phyloP scores from a whole-genome alignment of 2,113 vertebrate species.

The Eulacestoma nigropectus region DNA sequence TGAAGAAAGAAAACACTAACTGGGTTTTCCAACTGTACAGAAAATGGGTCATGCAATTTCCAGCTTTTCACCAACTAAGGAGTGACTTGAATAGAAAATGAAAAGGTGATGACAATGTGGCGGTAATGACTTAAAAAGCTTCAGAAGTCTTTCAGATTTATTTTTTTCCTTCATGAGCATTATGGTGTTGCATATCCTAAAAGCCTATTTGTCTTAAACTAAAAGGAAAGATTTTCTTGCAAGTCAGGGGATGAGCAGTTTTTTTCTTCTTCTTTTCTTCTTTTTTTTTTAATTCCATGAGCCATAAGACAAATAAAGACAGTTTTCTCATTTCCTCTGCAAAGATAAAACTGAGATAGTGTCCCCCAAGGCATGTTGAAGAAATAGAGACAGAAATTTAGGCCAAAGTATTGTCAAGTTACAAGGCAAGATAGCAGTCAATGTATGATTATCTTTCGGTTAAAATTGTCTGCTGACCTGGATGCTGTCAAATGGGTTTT shows the following conservation, averaged over 20 bases:
- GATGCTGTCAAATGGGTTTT: not conserved
- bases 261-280: not conserved
- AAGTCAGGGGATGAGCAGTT: not conserved
- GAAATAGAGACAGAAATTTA: slow-evolving; percentile 48
- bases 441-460: not conserved
- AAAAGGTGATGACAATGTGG: not conserved
- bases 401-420: slow-evolving; percentile 29
- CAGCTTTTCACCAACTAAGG: not conserved
- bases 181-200: not conserved
- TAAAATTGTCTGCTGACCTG: slow-evolving; percentile 31
- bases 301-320: slow-evolving; percentile 25
- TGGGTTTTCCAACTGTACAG: not conserved
- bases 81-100: not conserved
- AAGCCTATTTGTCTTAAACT: slow-evolving; percentile 4
- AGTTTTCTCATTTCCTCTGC: slow-evolving; percentile 45
- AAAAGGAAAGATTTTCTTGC: not conserved
- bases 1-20: not conserved
- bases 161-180: not conserved
- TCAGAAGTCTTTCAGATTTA: not conserved
- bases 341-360: slow-evolving; percentile 33
- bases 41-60: slow-evolving; percentile 28
- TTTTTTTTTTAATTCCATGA: not conserved
- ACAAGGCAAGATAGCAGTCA: not conserved
- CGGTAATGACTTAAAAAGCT: not conserved
- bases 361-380: slow-evolving; percentile 17